A percentile compares a stretch with the other conserved stretches of the same genome.
These are phyloP conservation scores for Melitaea athalia DNA, from an alignment of 2,888 invertebrate genomes.

Conservation along the genomic window DNA sequence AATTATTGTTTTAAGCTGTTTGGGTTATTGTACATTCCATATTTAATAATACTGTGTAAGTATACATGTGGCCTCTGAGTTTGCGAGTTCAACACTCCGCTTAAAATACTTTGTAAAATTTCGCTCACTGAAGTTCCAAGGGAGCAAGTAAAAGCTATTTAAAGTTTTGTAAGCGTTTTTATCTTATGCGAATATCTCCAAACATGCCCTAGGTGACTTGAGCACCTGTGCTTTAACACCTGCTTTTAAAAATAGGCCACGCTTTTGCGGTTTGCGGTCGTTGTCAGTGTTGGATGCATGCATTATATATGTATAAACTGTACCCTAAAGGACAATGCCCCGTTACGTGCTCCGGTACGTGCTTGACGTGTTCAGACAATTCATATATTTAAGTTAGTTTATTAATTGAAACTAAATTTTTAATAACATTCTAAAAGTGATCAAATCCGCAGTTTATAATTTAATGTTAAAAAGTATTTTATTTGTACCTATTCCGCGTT, in stretches of 20 bases:
- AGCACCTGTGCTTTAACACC: conserved; percentile 20
- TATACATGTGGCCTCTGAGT: not conserved
- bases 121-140: conserved; percentile 4
- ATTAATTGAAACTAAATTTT: too few relatives aligned
- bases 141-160: conserved; percentile 7
- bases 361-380: too few relatives aligned
- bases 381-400: too few relatives aligned
- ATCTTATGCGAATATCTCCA: conserved; percentile 5
- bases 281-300: conserved; percentile 6
- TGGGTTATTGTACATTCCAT: not conserved
- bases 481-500: too few relatives aligned
- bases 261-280: conserved; percentile 6
- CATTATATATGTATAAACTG: not conserved
- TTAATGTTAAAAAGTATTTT: too few relatives aligned
- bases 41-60: not conserved
- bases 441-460: too few relatives aligned
- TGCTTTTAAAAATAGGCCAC: conserved; percentile 25
- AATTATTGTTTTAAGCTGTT: not conserved
- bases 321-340: too few relatives aligned
- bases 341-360: too few relatives aligned
- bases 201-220: conserved; percentile 9
- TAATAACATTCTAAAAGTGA: too few relatives aligned
- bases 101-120: conserved; percentile 4
- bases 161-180: conserved; percentile 10
- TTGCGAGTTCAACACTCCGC: not conserved